Evolutionary conservation across 1,140 invertebrate genomes (phyloP), one percentile per base, ranked within the genome.

Genomic region (Anadara kagoshimensis): DNA sequence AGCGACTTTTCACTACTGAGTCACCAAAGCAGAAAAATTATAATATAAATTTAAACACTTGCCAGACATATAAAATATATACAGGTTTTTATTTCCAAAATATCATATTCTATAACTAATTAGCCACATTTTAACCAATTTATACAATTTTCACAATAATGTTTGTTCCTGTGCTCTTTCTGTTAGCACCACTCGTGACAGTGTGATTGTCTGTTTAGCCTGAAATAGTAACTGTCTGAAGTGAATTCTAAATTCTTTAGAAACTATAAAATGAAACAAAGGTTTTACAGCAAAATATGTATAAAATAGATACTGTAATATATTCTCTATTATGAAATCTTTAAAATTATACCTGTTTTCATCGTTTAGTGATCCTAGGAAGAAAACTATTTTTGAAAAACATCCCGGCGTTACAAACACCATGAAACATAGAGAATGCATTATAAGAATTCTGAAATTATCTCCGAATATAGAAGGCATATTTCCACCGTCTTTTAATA

Each of bases 231-330:
- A 45, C 20, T 57, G 51, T 1, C 51, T 62, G 8, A 74, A 47
- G 43, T 74, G 66, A 16, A 41, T 29, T 29, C 66, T 68, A 20
- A 76, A 72, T 0, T 69, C 64, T 51, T 58, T 65, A 0, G 79
- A 83, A 5, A 78, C 65, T 4, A 79, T 8, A 7, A 79, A 66
- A 57, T 80, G 75, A 22, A 76, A 69, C 51, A 75, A 26, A 10
- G 81, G 76, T 56, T 79, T 77, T 5, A 81, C 26, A 24, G 78
- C 69, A 69, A 83, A 83, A 49, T 79, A 83, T 14, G 78, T 70
- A 56, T 81, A 79, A 71, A 83, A 83, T 0, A 74, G 43, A 57
- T 81, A 77, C 59, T 83, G 81, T 20, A 83, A 75, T 12, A 83
- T 69, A 53, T 81, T 78, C 44, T 78, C 69, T 8, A 80, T 53